Evolutionary conservation across 2,113 vertebrate species (phyloP).

Genomic region (Anas platyrhynchos): DNA sequence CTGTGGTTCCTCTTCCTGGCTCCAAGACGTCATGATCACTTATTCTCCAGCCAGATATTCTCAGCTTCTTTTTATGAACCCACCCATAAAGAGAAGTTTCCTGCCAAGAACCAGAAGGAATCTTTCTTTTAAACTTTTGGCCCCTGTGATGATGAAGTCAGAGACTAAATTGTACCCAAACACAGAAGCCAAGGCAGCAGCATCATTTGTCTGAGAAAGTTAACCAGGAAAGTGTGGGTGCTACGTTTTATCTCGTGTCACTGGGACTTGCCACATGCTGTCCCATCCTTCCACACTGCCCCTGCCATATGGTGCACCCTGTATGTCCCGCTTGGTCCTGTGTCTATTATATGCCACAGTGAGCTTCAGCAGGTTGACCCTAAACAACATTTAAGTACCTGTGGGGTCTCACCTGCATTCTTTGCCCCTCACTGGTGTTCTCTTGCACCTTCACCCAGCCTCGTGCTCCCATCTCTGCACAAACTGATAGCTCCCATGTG

Average conservation of each 20-base stretch:
- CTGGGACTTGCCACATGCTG: rapidly evolving
- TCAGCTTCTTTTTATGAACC: background rate
- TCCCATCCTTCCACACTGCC: background rate
- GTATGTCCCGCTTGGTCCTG: rapidly evolving
- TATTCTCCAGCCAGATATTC: background rate
- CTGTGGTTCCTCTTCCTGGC: background rate
- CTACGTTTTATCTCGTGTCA: rapidly evolving
- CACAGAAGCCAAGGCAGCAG: background rate
- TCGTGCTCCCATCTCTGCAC: rapidly evolving
- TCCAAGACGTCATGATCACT: background rate
- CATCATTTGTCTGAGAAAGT: background rate
- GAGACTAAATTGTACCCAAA: background rate
- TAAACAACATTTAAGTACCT: background rate
- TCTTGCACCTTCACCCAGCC: rapidly evolving
- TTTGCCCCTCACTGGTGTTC: background rate
- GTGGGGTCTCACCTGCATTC: no score
- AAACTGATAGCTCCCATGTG: background rate
- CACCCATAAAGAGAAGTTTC: background rate
- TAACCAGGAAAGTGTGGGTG: background rate
- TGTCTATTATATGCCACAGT: rapidly evolving
- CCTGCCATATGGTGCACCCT: rapidly evolving
- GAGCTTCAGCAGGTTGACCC: background rate
- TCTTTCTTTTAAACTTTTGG: background rate
- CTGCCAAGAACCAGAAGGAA: background rate
- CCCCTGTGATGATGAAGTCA: background rate